Conservation (phyloP, 2,888 invertebrate genomes). For the Caenorhabditis wallacei region DNA sequence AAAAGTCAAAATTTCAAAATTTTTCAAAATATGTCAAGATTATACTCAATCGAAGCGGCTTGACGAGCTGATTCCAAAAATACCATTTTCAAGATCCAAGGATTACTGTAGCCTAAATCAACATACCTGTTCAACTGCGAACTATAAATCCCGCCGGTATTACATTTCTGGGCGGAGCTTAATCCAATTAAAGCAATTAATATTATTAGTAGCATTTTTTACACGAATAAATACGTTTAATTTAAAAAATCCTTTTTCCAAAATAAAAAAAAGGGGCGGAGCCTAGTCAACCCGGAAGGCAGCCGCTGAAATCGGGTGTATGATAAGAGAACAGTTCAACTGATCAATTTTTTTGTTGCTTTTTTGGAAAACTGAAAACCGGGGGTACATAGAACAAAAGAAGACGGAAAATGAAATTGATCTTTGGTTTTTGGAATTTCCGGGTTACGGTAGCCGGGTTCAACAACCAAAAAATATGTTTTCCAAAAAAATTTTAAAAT, state of each 20-base stretch:
- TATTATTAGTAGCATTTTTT: not conserved
- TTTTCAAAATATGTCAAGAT: not conserved
- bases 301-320: not conserved
- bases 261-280: not conserved
- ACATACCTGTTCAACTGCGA: slow-evolving; percentile 61
- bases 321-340: slow-evolving; percentile 1
- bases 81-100: not conserved
- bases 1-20: too few species aligned
- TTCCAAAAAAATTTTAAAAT: too few species aligned
- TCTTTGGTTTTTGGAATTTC: too few species aligned
- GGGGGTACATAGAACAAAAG: not conserved
- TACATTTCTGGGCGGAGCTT: slow-evolving; percentile 41
- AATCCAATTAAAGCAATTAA: not conserved
- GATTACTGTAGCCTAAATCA: too few species aligned
- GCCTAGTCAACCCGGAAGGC: not conserved
- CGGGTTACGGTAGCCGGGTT: too few species aligned
- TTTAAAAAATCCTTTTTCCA: too few species aligned
- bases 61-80: not conserved
- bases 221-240: too few species aligned
- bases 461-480: too few species aligned
- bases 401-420: too few species aligned
- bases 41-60: not conserved
- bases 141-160: slow-evolving; percentile 62
- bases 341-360: not conserved
- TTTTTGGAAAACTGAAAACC: not conserved